A percentile compares a stretch with the other conserved stretches of the same genome.
These are phyloP conservation scores for Brevimyrus niger DNA, from an alignment of 2,113 vertebrate species.

Conservation along the genomic window DNA sequence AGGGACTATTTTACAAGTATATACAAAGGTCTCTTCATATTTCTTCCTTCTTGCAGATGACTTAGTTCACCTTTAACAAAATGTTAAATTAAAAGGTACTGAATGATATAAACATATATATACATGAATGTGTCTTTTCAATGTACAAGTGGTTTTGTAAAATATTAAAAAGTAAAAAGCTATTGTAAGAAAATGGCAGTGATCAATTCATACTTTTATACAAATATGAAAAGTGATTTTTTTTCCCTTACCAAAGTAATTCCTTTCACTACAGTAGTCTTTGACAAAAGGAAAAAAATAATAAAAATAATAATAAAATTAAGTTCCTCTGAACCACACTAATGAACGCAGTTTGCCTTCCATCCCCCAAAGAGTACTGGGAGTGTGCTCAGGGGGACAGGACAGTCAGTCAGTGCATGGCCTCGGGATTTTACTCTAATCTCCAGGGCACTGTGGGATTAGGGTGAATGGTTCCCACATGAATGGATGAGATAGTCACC, in stretches of 20 bases:
- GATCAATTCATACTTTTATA: constrained; percentile 68
- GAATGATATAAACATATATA: constrained; percentile 61
- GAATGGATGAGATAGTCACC: background rate
- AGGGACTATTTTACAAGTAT: constrained; percentile 66
- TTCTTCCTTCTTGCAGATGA: constrained; percentile 48
- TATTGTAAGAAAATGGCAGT: constrained; percentile 91
- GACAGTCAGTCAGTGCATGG: background rate
- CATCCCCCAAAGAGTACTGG: background rate
- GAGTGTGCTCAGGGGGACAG: background rate
- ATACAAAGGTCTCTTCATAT: constrained; percentile 60
- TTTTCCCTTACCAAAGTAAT: constrained; percentile 41
- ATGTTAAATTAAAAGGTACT: constrained; percentile 52
- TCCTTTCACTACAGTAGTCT: constrained; percentile 53
- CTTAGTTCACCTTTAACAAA: constrained; percentile 55
- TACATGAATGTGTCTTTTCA: constrained; percentile 58
- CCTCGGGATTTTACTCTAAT: background rate
- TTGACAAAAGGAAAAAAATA: constrained; percentile 35
- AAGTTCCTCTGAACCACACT: constrained; percentile 33
- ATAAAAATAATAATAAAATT: constrained; percentile 11
- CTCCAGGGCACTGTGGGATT: background rate
- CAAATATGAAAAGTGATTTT: constrained; percentile 50
- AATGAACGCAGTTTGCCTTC: constrained; percentile 7
- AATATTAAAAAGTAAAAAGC: constrained; percentile 79
- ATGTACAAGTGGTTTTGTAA: constrained; percentile 75
- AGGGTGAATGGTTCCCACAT: background rate